phyloP scores from a whole-genome alignment of 2,113 vertebrate species.

The Lasiurus borealis region DNA sequence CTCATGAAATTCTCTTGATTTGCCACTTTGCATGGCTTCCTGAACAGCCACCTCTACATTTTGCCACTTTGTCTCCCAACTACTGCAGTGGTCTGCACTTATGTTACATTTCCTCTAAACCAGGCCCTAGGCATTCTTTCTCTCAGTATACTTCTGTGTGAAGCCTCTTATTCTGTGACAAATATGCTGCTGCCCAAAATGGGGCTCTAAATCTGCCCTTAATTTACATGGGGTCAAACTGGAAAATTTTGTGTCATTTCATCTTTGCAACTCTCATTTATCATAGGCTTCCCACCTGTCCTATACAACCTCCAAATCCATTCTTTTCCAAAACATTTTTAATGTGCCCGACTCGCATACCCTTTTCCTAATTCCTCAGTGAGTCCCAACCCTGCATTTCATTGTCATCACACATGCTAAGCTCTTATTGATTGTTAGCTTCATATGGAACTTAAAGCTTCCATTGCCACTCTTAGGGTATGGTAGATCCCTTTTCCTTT shows the following conservation, averaged over 20 bases:
- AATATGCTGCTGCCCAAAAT: neutral
- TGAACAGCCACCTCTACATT: neutral
- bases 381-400: neutral
- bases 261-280: neutral
- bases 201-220: conserved; percentile 5
- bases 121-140: neutral
- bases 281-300: neutral
- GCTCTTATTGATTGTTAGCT: neutral
- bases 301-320: neutral
- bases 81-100: neutral
- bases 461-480: neutral
- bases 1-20: neutral
- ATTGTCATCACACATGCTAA: neutral
- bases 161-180: neutral
- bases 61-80: neutral
- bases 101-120: neutral
- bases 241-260: conserved; percentile 27
- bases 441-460: neutral
- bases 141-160: neutral
- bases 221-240: neutral
- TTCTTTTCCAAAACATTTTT: neutral
- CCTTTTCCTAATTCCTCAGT: neutral
- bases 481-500: neutral
- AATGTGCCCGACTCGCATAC: neutral
- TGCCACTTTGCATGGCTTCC: neutral